phyloP scores from a whole-genome alignment of 2,113 vertebrate genomes.

The Larimichthys crocea region DNA sequence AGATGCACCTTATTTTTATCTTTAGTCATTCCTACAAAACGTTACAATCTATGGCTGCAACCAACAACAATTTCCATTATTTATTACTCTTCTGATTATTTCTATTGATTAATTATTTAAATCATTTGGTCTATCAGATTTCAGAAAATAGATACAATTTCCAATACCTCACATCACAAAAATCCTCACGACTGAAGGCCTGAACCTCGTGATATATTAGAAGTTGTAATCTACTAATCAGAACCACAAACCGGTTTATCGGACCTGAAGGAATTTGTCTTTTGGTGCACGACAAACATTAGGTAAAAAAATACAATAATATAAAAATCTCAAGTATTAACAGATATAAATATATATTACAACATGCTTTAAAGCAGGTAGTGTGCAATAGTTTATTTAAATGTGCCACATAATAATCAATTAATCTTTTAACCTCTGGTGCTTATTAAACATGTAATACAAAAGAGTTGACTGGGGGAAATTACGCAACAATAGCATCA shows the following conservation, averaged over 20 bases:
- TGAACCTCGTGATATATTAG: neutral
- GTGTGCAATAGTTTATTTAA: too few relatives aligned
- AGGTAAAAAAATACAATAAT: too few relatives aligned
- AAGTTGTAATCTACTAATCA: neutral
- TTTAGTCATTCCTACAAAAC: neutral
- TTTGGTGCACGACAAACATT: too few relatives aligned
- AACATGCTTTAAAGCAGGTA: too few relatives aligned
- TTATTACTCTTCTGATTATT: too few relatives aligned
- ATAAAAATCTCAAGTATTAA: too few relatives aligned
- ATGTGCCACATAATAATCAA: too few relatives aligned
- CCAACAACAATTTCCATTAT: neutral
- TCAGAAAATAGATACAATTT: neutral
- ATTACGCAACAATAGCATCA: constrained; percentile 33
- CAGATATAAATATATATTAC: too few relatives aligned
- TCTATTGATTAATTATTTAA: neutral
- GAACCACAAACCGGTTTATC: too few relatives aligned
- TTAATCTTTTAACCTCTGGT: neutral
- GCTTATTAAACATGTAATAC: constrained; percentile 12
- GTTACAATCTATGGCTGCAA: neutral
- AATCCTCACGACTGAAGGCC: neutral
- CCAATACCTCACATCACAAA: neutral
- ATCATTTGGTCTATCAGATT: neutral
- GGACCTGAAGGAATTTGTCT: too few relatives aligned
- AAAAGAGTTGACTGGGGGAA: neutral
- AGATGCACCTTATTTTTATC: neutral